These are phyloP conservation scores for Ceratina calcarata DNA, from an alignment of 1,140 invertebrate species.

Conservation along the genomic window DNA sequence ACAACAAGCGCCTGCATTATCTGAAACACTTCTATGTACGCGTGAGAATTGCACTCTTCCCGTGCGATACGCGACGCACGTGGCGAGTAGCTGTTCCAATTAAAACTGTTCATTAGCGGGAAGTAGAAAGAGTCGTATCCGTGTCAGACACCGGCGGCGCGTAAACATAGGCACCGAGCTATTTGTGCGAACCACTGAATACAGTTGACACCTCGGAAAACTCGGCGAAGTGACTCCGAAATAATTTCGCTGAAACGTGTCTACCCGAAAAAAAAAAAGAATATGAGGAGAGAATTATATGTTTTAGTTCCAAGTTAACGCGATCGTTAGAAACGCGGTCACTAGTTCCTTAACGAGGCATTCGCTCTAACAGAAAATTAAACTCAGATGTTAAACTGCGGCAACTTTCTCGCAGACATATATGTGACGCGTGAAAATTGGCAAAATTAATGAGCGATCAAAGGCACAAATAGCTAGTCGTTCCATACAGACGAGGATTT, in stretches of 20 bases:
- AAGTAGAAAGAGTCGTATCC: neutral
- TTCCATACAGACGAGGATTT: neutral
- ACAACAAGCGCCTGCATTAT: neutral
- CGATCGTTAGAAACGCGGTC: neutral
- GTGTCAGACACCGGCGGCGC: neutral
- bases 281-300: neutral
- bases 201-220: neutral
- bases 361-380: no score
- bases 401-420: neutral
- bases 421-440: no score
- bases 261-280: neutral
- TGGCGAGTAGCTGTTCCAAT: slow-evolving; percentile 24
- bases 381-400: neutral
- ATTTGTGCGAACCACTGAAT: neutral
- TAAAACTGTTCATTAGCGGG: slow-evolving; percentile 32
- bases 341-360: no score
- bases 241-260: slow-evolving; percentile 23
- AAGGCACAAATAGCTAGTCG: neutral
- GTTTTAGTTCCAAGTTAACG: neutral
- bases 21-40: neutral
- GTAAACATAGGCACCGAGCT: no score
- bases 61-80: slow-evolving; percentile 16
- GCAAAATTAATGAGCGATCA: no score
- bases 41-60: neutral
- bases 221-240: neutral